These are phyloP conservation scores for Daubentonia madagascariensis DNA, from an alignment of 2,113 vertebrate genomes.

Conservation along the genomic window DNA sequence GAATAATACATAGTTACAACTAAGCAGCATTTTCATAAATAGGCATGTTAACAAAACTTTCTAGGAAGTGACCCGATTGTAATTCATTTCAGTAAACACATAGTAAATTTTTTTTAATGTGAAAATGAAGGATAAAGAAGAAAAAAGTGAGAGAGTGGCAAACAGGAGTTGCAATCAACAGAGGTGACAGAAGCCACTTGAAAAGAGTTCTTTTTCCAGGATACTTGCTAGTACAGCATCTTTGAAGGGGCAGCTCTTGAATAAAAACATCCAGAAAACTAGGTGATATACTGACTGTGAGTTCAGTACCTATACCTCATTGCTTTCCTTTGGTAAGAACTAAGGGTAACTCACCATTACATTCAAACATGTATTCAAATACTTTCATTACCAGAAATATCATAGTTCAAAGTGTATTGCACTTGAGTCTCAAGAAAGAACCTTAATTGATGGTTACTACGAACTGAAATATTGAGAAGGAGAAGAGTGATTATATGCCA, in stretches of 20 bases:
- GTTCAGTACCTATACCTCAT: neutral
- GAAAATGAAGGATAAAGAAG: neutral
- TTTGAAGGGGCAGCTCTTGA: neutral
- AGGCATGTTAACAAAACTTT: neutral
- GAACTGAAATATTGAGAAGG: neutral
- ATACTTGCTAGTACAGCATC: rapidly evolving
- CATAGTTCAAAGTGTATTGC: neutral
- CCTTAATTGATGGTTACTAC: neutral
- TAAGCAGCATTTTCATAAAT: constrained; percentile 12
- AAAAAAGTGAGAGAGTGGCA: neutral
- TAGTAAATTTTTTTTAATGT: neutral
- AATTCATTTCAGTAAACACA: neutral
- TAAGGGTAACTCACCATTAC: neutral
- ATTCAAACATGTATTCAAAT: neutral
- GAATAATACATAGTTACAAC: neutral
- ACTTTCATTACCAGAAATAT: neutral
- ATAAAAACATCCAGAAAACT: neutral
- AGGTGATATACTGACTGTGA: rapidly evolving
- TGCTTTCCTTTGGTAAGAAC: neutral
- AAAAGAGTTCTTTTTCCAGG: neutral
- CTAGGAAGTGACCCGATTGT: neutral
- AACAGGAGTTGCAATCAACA: neutral
- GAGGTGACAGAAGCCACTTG: neutral
- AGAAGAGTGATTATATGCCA: neutral
- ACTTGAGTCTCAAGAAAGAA: constrained; percentile 21